phyloP scores from a whole-genome alignment of 2,113 vertebrate species.

The Microcebus lehilahytsara region DNA sequence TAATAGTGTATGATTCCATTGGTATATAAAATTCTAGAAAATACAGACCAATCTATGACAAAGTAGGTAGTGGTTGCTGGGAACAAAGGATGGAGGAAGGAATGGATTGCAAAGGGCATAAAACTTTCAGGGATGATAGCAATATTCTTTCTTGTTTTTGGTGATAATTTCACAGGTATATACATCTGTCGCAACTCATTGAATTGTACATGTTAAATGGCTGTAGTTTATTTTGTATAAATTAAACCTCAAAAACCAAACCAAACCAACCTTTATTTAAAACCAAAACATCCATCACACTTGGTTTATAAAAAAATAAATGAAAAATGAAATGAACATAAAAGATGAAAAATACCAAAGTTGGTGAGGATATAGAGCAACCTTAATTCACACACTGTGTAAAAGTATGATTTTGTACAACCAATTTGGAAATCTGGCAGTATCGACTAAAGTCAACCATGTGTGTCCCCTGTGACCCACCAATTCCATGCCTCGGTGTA shows the following conservation, averaged over 20 bases:
- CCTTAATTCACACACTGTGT: neutral
- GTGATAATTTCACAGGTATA: neutral
- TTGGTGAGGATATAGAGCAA: neutral
- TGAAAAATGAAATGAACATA: neutral
- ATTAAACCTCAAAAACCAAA: neutral
- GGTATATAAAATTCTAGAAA: neutral
- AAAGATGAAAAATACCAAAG: neutral
- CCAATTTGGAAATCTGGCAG: neutral
- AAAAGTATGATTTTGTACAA: neutral
- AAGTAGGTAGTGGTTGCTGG: neutral
- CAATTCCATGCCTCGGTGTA: neutral
- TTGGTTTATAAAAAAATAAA: neutral
- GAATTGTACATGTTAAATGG: neutral
- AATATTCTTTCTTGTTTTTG: neutral
- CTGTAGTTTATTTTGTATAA: neutral
- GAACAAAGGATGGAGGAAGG: neutral
- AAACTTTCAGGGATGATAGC: neutral
- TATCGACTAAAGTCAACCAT: accelerated
- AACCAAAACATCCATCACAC: neutral
- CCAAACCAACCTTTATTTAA: neutral
- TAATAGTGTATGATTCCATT: neutral
- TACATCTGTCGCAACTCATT: neutral
- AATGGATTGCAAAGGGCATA: neutral
- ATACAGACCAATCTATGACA: neutral
- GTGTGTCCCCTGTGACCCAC: neutral